phyloP scores from a whole-genome alignment of 1,140 invertebrate genomes.

The Drosophila jambulina region DNA sequence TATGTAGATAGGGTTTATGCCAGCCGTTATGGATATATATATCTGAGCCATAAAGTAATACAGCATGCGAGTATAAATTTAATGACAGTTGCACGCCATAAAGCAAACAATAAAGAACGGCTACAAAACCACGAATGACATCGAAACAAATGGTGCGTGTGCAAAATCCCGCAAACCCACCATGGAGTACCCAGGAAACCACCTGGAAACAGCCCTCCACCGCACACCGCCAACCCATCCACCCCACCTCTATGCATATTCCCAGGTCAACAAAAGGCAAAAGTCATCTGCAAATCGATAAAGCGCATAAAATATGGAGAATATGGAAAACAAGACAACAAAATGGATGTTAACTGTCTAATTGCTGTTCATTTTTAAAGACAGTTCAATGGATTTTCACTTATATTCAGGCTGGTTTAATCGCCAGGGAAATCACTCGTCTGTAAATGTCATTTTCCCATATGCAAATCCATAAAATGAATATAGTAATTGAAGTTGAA shows the following conservation, averaged over 20 bases:
- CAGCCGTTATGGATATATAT: slow-evolving; percentile 11
- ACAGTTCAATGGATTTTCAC: not conserved
- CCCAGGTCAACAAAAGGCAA: slow-evolving; percentile 23
- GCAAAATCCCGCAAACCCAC: slow-evolving; percentile 22
- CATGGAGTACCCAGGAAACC: slow-evolving; percentile 29
- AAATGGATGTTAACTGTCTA: slow-evolving; percentile 3
- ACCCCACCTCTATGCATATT: not conserved
- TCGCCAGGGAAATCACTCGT: slow-evolving; percentile 2
- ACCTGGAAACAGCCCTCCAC: not conserved
- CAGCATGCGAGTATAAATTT: slow-evolving; percentile 34
- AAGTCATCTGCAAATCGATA: slow-evolving; percentile 49
- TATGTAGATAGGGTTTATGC: slow-evolving; percentile 9
- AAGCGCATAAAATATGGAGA: slow-evolving; percentile 17
- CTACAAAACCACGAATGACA: slow-evolving; percentile 8
- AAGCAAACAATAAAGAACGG: slow-evolving; percentile 40
- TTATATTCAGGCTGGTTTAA: not conserved
- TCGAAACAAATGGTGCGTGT: slow-evolving; percentile 39
- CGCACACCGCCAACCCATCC: not conserved
- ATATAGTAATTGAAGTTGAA: not conserved
- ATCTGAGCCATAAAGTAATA: slow-evolving; percentile 60
- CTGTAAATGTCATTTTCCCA: not conserved
- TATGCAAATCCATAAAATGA: not conserved
- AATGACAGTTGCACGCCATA: slow-evolving; percentile 63
- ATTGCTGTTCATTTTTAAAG: slow-evolving; percentile 5
- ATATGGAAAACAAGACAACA: not conserved